phyloP scores from a whole-genome alignment of 1,140 invertebrate species.

The Drosophila subpulchrella region DNA sequence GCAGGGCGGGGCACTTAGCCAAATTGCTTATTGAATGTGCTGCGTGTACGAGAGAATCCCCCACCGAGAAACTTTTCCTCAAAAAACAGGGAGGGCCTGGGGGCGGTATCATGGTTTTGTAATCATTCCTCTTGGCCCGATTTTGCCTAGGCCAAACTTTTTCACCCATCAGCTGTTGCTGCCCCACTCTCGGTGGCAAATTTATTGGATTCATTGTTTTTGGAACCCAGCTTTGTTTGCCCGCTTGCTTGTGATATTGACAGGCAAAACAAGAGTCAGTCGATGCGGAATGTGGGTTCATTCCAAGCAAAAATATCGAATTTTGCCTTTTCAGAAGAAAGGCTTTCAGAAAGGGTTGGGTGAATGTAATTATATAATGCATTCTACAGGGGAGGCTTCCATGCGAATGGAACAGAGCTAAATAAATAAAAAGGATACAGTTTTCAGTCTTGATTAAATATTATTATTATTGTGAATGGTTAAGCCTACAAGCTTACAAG shows the following conservation, averaged over 20 bases:
- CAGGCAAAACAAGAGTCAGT: slow-evolving; percentile 8
- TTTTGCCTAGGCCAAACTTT: slow-evolving; percentile 53
- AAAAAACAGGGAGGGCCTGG: neutral
- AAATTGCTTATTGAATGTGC: slow-evolving; percentile 81
- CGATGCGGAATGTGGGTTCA: slow-evolving; percentile 33
- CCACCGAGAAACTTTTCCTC: slow-evolving; percentile 45
- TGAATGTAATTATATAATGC: neutral
- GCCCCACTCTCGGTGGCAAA: slow-evolving; percentile 17
- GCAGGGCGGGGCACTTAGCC: slow-evolving; percentile 63
- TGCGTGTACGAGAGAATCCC: slow-evolving; percentile 33
- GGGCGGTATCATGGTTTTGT: slow-evolving; percentile 49
- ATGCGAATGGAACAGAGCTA: no score
- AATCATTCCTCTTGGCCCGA: slow-evolving; percentile 54
- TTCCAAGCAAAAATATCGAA: slow-evolving; percentile 18
- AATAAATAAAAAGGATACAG: neutral
- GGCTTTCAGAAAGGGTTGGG: neutral
- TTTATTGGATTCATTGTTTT: slow-evolving; percentile 70
- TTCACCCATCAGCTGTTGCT: slow-evolving; percentile 58
- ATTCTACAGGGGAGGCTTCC: neutral
- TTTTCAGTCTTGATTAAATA: neutral
- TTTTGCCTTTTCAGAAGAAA: neutral
- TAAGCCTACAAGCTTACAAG: no score
- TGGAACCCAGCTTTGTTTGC: slow-evolving; percentile 4
- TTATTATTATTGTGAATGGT: neutral
- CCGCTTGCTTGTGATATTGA: slow-evolving; percentile 34